Base-by-base conservation (phyloP, 2,113 vertebrate genomes). In the Salvator merianae region DNA sequence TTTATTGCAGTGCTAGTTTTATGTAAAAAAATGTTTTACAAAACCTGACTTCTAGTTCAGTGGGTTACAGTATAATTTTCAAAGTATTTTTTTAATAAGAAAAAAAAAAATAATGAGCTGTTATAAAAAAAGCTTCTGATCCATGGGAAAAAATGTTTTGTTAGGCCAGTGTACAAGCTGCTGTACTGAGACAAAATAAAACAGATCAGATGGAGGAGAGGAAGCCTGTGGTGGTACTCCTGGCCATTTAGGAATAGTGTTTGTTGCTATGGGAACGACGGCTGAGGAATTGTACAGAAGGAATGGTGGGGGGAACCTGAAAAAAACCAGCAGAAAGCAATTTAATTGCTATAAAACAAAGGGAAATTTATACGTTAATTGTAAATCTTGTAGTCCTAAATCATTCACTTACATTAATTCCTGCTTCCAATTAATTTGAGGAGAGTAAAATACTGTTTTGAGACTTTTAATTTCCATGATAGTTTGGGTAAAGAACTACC, bases 401-500 rank as follows among this genome's bases (percentile, higher is more conserved):
- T 78, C 85, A 81, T 88, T 93, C 16, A 28, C 89, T 92, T 90
- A 89, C 95, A 94, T 94, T 96, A 95, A 95, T 96, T 92, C 80
- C 82, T 91, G 84, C 89, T 94, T 95, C 90, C 87, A 96, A 89
- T 97, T 96, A 96, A 96, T 97, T 96, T 94, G 88, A 62, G 76
- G 71, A 94, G 91, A 95, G 93, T 93, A 94, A 97, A 96, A 95
- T 95, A 94, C 94, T 96, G 91, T 94, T 86, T 59, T 92, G 94
- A 93, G 95, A 94, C 90, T 95, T 90, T 95, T 96, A 95, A 96
- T 96, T 96, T 96, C 94, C 94, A 86, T 93, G 95, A 91, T 96
- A 95, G 96, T 97, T 96, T 94, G 96, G 96, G 95, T 96, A 96
- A 96, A 95, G 95, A 93, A 96, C 93, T 93, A 95, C 97, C 94